Evolutionary conservation across 1,140 invertebrate species (phyloP), one percentile per base, ranked within the genome.

Genomic region (Drosophila fuyamai): DNA sequence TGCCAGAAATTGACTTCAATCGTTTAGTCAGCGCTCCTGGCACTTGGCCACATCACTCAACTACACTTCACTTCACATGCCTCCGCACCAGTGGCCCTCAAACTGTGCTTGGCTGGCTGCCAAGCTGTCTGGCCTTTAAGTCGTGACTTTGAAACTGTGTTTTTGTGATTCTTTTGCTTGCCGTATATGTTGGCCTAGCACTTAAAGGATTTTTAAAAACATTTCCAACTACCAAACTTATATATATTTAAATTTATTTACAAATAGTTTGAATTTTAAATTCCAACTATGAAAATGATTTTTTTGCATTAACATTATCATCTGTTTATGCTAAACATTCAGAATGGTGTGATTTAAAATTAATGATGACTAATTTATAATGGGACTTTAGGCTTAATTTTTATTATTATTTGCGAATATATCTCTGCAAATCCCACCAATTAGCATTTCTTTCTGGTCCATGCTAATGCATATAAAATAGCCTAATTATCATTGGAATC

Each of bases 1-100:
- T 18, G 14, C 14, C 48, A 51, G 14, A 51, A 51, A 55, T 27
- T 38, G 53, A 41, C 53, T 58, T 36, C 12, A 23, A 29, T 43
- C 40, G 54, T 27, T 43, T 29, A 56, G 54, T 12, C 23, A 43
- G 23, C 36, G 23, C 27, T 57, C 23, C 55, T 59, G 57, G 35
- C 35, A 38, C 16, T 35, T n/a, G 57, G 57, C 44, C 57, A 48
- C 54, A 56, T 29, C 38, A 56, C 14, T 56, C 23, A 56, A 55
- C 38, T 14, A 36, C 50, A 36, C 50, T 53, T 53, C 50, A 53
- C 50, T 53, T 56, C 54, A 56, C 54, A 41, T 41, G 38, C 23
- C 54, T 27, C 23, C 13, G 38, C 54, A 29, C 18, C 38, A 40
- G 18, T 48, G 18, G 18, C 35, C 10, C 16, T 27, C 32, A 50